A percentile compares a stretch with the other conserved stretches of the same genome.
phyloP scores from a whole-genome alignment of 2,797 vertebrate genomes.

The Taeniopygia guttata region DNA sequence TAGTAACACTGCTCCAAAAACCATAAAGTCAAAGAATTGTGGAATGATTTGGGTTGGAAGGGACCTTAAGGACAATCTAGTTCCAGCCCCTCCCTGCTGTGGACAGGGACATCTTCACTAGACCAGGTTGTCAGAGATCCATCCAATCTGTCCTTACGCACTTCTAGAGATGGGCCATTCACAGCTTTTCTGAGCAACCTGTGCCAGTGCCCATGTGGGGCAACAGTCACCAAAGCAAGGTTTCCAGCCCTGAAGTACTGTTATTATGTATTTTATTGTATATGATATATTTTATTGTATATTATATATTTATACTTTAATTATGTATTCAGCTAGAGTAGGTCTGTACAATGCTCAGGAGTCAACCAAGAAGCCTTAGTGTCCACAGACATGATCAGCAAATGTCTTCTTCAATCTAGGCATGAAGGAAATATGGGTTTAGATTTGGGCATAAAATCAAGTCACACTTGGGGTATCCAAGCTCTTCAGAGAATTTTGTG shows the following conservation, averaged over 20 bases:
- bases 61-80: neutral
- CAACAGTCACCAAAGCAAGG: neutral
- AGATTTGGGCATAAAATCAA: neutral
- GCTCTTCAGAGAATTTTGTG: neutral
- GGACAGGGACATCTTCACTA: neutral
- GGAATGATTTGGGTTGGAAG: neutral
- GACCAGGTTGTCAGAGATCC: neutral
- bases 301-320: neutral
- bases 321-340: neutral
- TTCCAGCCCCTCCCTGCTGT: neutral
- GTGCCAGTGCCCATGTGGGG: neutral
- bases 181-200: neutral
- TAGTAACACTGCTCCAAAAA: neutral
- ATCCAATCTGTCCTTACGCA: neutral
- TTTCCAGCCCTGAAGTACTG: neutral
- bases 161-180: neutral
- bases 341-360: neutral
- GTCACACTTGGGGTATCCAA: neutral
- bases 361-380: rapidly evolving
- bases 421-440: rapidly evolving
- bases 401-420: neutral
- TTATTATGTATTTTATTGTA: neutral
- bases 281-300: neutral
- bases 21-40: neutral
- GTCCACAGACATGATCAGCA: neutral